phyloP scores from a whole-genome alignment of 1,140 invertebrate genomes.

The Lethrus apterus region DNA sequence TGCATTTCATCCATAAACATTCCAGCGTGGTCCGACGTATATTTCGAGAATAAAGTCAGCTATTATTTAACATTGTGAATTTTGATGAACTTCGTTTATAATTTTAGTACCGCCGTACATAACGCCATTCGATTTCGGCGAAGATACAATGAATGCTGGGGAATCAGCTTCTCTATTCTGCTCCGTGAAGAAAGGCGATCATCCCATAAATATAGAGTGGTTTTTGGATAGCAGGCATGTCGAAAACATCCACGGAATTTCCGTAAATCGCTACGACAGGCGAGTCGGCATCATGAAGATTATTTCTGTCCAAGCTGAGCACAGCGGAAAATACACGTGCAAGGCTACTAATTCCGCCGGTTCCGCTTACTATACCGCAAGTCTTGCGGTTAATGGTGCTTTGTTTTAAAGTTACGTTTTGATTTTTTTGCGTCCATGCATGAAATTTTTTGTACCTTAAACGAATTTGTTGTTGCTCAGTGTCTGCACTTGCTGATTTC shows the following conservation, averaged over 20 bases:
- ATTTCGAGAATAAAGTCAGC: too few species aligned
- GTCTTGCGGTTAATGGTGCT: slow-evolving; percentile 53
- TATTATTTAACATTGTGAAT: too few species aligned
- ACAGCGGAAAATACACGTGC: slow-evolving; percentile 64
- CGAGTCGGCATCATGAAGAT: slow-evolving; percentile 42
- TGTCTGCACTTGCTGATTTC: too few species aligned
- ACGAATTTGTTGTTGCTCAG: too few species aligned
- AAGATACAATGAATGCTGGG: slow-evolving; percentile 59
- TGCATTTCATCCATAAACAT: not conserved
- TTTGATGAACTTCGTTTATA: too few species aligned
- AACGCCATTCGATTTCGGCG: slow-evolving; percentile 63
- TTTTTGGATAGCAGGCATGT: slow-evolving; percentile 48
- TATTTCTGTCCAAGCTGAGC: slow-evolving; percentile 50
- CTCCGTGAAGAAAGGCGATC: slow-evolving; percentile 59
- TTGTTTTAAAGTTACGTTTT: not conserved
- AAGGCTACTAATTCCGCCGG: slow-evolving; percentile 58
- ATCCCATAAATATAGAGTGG: slow-evolving; percentile 55
- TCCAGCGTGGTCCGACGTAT: not conserved
- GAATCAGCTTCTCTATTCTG: slow-evolving; percentile 57
- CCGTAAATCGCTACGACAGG: slow-evolving; percentile 29
- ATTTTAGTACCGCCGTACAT: slow-evolving; percentile 58
- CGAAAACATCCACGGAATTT: slow-evolving; percentile 22
- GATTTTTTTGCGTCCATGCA: slow-evolving; percentile 36
- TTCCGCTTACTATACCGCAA: slow-evolving; percentile 49
- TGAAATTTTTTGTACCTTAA: too few species aligned